Conservation (phyloP, 2,888 invertebrate genomes). For the Euzophera pinguis region DNA sequence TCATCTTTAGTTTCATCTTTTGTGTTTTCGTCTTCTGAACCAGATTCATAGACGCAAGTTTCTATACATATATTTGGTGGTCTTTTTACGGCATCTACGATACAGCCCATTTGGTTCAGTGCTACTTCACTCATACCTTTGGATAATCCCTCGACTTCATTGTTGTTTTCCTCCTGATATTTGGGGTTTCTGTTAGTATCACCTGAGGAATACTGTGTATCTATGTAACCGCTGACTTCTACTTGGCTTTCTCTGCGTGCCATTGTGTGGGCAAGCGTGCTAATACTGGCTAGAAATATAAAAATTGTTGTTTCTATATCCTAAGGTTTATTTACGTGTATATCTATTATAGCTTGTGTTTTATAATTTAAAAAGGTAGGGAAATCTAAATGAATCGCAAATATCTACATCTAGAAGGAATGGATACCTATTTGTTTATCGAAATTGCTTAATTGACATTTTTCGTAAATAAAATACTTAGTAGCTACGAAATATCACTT, state of each 20-base stretch:
- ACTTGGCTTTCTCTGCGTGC: constrained; percentile 52
- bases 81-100: constrained; percentile 61
- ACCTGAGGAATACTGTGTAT: constrained; percentile 58
- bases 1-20: constrained; percentile 32
- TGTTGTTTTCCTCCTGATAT: constrained; percentile 71
- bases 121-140: constrained; percentile 46
- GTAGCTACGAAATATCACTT: no score
- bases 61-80: constrained; percentile 69
- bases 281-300: constrained; percentile 40
- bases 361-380: background rate
- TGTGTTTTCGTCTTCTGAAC: constrained; percentile 37
- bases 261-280: constrained; percentile 59
- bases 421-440: no score
- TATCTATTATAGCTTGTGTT: background rate
- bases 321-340: background rate
- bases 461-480: no score
- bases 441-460: no score
- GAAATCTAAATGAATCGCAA: no score
- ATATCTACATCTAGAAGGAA: no score
- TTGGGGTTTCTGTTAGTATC: constrained; percentile 60
- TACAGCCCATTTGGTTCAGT: constrained; percentile 61
- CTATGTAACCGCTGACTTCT: constrained; percentile 44
- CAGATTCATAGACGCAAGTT: constrained; percentile 58
- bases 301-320: constrained; percentile 18
- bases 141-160: constrained; percentile 67